Base-by-base conservation (phyloP, 2,113 vertebrate species). In the Phycodurus eques region DNA sequence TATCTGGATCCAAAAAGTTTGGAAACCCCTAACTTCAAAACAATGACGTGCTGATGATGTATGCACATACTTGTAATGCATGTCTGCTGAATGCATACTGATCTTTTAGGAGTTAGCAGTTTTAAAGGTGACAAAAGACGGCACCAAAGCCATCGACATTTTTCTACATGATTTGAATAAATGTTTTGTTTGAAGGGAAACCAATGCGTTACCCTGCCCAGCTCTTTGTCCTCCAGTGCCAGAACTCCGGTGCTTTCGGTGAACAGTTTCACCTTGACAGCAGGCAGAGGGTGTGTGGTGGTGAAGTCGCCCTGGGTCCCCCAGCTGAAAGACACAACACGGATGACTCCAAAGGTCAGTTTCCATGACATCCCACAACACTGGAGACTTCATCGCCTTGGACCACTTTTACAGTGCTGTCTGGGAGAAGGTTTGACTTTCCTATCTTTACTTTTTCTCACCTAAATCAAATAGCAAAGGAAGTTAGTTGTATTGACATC, bases 181-280 rank as follows among this genome's bases (percentile, higher is more conserved):
- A 66, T 66, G 10, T 39, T 42, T 66, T 14, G 5, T 44, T 43
- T 44, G 12, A 49, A 67, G 71, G 74, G 53, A 66, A 60, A 71
- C 2, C 19, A 5, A 54, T 19, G 22, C 2, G 59, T 85, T 95
- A 99, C 98, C 95, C 97, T 92, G 84, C 98, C 98, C 31, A 99
- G 95, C 80, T 99, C 98, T 89, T 99, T 99, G 94, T 99, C 98
- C 86, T 99, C 98, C 89, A 99, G 89, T 12, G 98, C 98, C 92
- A 99, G 89, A 75, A 99, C 98, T 0, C 98, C 98, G 0, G 98
- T 99, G 89, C 97, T 99, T 84, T 99, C 98, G 0, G 98, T 99
- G 91, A 99, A 99, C 75, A 99, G 94, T 87, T 99, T 99, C 90
- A 99, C 97, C 93, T 99, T 99, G 90, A 99, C 98, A 53, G 94